phyloP scores from a whole-genome alignment of 1,140 invertebrate species.

The Drosophila obscura region DNA sequence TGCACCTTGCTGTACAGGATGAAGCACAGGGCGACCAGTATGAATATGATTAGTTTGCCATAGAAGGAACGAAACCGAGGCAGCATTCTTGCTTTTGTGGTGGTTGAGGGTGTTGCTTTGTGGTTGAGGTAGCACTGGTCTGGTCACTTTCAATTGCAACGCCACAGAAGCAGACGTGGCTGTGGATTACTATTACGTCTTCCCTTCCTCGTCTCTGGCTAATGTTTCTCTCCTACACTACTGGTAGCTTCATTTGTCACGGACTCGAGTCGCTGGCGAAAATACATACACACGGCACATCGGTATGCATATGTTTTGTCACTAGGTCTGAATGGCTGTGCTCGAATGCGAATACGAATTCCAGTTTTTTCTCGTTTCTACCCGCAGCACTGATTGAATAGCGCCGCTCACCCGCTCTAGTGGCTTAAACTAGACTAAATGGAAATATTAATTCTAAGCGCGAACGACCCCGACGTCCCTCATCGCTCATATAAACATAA shows the following conservation, averaged over 20 bases:
- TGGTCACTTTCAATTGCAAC: conserved; percentile 14
- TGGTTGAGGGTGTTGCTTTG: conserved; percentile 6
- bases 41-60: conserved; percentile 78
- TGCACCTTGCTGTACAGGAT: conserved; percentile 78
- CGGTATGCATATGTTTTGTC: conserved; percentile 24
- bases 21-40: conserved; percentile 76
- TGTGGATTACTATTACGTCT: conserved; percentile 32
- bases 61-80: conserved; percentile 83
- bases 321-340: conserved; percentile 1
- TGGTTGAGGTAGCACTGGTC: conserved; percentile 63
- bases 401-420: conserved; percentile 38
- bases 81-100: conserved; percentile 61
- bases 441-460: conserved; percentile 62
- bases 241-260: conserved; percentile 52
- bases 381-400: not conserved
- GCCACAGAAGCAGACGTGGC: conserved; percentile 52
- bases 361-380: conserved; percentile 21
- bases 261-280: conserved; percentile 22
- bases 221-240: conserved; percentile 5
- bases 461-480: conserved; percentile 24
- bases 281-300: conserved; percentile 20
- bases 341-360: conserved; percentile 16
- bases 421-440: conserved; percentile 80
- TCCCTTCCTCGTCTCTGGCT: conserved; percentile 10
- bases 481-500: conserved; percentile 28